Conservation (phyloP, 2,888 invertebrate species). For the Andrena haemorrhoa region DNA sequence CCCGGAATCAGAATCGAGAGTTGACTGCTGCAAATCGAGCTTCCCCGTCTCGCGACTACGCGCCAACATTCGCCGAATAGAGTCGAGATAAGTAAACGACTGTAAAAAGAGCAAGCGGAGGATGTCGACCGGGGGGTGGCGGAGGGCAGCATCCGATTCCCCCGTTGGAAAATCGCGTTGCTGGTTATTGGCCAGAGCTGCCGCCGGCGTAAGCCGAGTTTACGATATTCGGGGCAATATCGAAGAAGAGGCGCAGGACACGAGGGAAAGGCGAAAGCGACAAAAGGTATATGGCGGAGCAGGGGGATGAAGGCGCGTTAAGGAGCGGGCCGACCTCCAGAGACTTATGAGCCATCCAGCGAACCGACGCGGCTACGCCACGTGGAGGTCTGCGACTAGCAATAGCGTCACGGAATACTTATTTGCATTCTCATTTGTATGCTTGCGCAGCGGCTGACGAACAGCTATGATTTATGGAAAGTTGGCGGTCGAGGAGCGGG, state of each 20-base stretch:
- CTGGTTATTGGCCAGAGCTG: constrained; percentile 9
- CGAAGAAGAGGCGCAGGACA: constrained; percentile 1
- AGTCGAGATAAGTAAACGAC: too few species aligned
- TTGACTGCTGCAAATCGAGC: too few species aligned
- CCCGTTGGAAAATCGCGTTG: not conserved
- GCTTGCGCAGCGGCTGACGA: constrained; percentile 63
- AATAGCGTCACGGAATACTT: constrained; percentile 39
- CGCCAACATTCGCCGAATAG: too few species aligned
- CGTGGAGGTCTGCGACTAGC: not conserved
- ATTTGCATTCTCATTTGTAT: constrained; percentile 76
- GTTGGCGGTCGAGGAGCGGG: constrained; percentile 11
- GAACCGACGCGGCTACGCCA: not conserved
- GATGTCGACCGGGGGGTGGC: not conserved
- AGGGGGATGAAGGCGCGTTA: not conserved
- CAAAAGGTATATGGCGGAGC: not conserved
- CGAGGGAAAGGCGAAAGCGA: not conserved
- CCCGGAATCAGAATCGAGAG: too few species aligned
- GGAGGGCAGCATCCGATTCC: not conserved
- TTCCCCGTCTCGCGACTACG: too few species aligned
- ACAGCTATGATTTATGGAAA: constrained; percentile 73
- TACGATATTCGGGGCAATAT: constrained; percentile 18
- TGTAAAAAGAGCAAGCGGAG: not conserved
- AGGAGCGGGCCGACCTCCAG: not conserved
- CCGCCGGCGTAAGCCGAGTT: constrained; percentile 6
- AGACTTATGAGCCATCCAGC: not conserved